Evolutionary conservation across 2,888 invertebrate genomes (phyloP), one percentile per base, ranked within the genome.

Genomic region (Eremobia ochroleuca): DNA sequence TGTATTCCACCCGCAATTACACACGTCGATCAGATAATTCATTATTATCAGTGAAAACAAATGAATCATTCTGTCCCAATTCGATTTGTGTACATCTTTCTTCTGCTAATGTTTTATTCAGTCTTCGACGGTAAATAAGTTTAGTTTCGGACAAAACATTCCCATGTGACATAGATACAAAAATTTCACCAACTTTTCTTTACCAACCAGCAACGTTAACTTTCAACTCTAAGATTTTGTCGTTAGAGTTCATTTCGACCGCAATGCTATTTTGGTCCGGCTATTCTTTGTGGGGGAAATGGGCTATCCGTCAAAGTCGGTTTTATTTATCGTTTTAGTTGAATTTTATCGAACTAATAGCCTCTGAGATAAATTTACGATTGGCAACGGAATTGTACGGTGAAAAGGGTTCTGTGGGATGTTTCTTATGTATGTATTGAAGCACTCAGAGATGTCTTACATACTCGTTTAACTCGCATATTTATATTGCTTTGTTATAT

Each of bases 341-440:
- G 96, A 96, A 96, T 96, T 96, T 96, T 96, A 96, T 96, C 96
- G 95, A 94, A 96, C 96, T 96, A 96, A 96, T 96, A 96, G 96
- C 93, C 92, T 90, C 88, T 88, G 95, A 96, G 96, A 96, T 96
- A 95, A 93, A 96, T 96, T 96, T 96, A 96, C 96, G 96, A 96
- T 96, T 95, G 95, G 93, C 89, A 92, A 91, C 91, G 92, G 93
- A 93, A 92, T 92, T 92, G 91, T 88, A 92, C 91, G 91, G 92
- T 91, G 92, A 93, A 95, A 96, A 96, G 96, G 96, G 96, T 96
- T 95, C 81, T 37, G 79, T 69, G 77, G 69, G 90, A 86, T 90
- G 83, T 85, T 85, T 86, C 79, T 85, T 73, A 68, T 76, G 81
- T 86, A 78, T 83, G 80, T 87, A 82, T 87, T 79, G 65, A 73